phyloP scores from a whole-genome alignment of 2,797 vertebrate species.

The Hapalemur alaotrensis region DNA sequence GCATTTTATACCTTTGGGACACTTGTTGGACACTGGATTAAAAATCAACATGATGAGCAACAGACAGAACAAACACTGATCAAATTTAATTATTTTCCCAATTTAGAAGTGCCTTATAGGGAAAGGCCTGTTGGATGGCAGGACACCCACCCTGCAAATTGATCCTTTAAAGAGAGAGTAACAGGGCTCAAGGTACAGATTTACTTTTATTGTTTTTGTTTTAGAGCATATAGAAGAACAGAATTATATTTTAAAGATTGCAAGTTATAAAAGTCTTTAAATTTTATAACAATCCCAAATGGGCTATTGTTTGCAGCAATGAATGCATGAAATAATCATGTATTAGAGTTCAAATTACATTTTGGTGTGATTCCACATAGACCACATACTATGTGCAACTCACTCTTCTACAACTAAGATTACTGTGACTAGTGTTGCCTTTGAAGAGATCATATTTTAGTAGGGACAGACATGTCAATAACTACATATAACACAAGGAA shows the following conservation, averaged over 20 bases:
- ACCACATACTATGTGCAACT: neutral
- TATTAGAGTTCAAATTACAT: slow-evolving; percentile 29
- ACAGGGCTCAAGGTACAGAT: neutral
- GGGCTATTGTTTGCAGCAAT: neutral
- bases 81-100: slow-evolving; percentile 42
- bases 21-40: slow-evolving; percentile 25
- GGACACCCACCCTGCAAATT: neutral
- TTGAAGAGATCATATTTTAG: neutral
- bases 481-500: neutral
- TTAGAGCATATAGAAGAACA: neutral
- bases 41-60: slow-evolving; percentile 47
- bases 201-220: slow-evolving; percentile 26
- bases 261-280: slow-evolving; percentile 17
- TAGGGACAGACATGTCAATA: neutral
- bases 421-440: neutral
- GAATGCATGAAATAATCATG: slow-evolving; percentile 8
- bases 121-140: neutral
- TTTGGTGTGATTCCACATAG: neutral
- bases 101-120: slow-evolving; percentile 13
- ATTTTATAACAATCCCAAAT: neutral
- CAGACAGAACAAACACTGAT: slow-evolving; percentile 32
- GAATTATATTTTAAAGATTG: neutral
- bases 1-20: neutral
- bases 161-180: slow-evolving; percentile 29
- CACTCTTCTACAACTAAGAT: neutral